Conservation (phyloP, 1,140 invertebrate species). For the Zaprionus lachaisei region DNA sequence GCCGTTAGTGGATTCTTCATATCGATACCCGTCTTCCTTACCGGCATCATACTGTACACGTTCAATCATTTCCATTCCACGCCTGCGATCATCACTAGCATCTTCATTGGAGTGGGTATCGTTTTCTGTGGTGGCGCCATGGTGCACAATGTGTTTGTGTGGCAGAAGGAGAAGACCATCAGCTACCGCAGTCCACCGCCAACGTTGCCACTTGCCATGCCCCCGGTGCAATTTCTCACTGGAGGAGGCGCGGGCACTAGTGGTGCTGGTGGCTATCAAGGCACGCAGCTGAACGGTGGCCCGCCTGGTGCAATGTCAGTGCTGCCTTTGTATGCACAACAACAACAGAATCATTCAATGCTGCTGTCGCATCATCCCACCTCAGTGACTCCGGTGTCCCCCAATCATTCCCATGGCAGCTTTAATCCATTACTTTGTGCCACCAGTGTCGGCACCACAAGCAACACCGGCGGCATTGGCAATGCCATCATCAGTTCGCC, state of each 20-base stretch:
- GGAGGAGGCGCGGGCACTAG: conserved; percentile 3
- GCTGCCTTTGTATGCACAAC: conserved; percentile 72
- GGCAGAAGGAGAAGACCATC: conserved; percentile 94
- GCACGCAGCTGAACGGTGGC: background rate
- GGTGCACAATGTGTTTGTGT: conserved; percentile 97
- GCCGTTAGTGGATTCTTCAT: conserved; percentile 96
- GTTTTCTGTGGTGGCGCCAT: conserved; percentile 96
- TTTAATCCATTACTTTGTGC: conserved; percentile 75
- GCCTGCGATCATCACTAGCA: conserved; percentile 94
- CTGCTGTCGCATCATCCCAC: conserved; percentile 62
- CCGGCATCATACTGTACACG: conserved; percentile 95
- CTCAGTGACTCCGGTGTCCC: conserved; percentile 80
- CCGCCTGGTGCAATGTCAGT: conserved; percentile 5
- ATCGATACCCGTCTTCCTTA: conserved; percentile 96
- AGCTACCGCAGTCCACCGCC: conserved; percentile 84
- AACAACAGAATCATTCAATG: conserved; percentile 49
- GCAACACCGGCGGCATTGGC: conserved; percentile 20
- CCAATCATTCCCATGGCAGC: conserved; percentile 83
- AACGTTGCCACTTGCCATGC: conserved; percentile 44
- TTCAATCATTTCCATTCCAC: conserved; percentile 96
- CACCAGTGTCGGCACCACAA: conserved; percentile 18
- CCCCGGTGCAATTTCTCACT: conserved; percentile 46
- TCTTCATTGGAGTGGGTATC: conserved; percentile 94
- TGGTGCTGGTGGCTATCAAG: background rate
- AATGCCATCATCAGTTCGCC: conserved; percentile 72